A percentile compares a stretch with the other conserved stretches of the same genome.
Evolutionary conservation across 2,888 invertebrate genomes (phyloP).

Genomic region (Aporophyla nigra): DNA sequence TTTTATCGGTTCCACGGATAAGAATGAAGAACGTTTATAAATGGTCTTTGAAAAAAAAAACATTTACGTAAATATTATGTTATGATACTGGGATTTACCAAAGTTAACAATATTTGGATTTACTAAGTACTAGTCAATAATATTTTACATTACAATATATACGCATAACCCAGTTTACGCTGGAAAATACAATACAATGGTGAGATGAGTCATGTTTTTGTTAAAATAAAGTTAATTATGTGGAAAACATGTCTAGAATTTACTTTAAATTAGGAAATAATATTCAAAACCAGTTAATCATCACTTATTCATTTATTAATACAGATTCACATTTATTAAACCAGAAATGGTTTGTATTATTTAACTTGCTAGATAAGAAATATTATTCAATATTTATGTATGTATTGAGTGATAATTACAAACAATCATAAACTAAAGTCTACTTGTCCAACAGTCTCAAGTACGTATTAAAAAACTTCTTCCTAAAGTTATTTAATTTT

Average conservation of each 20-base stretch:
- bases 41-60: conserved; percentile 23
- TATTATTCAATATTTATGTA: background rate
- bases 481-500: conserved; percentile 11
- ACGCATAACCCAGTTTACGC: background rate
- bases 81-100: conserved; percentile 15
- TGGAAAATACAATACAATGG: conserved; percentile 9
- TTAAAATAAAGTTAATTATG: conserved; percentile 5
- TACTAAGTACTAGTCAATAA: background rate
- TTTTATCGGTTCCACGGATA: conserved; percentile 56
- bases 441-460: background rate
- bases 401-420: background rate
- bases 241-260: background rate
- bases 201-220: background rate
- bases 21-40: conserved; percentile 25
- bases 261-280: background rate
- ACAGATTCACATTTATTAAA: background rate
- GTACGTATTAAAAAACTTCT: background rate
- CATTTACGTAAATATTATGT: conserved; percentile 10
- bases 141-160: background rate
- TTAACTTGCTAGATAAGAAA: background rate
- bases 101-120: background rate
- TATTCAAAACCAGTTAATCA: background rate
- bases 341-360: background rate
- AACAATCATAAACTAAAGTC: background rate
- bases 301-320: background rate